Conservation (phyloP, 2,113 vertebrate genomes). For the Microcebus ravelobensis region DNA sequence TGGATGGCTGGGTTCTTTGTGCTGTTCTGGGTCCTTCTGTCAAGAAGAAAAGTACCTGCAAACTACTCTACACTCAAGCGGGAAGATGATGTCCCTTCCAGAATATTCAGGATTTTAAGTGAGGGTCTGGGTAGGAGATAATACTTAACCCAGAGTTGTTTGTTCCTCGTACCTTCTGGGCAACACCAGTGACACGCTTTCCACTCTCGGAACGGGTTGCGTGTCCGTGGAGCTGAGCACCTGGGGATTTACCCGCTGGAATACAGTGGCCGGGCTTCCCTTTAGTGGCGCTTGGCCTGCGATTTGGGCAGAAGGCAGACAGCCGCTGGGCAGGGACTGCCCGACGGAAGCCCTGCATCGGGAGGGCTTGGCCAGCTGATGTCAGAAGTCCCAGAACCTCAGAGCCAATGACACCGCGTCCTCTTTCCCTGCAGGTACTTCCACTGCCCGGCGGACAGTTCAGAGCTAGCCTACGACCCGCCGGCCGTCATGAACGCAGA, state of each 20-base stretch:
- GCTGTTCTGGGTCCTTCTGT: background rate
- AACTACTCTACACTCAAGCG: background rate
- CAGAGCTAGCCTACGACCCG: constrained; percentile 96
- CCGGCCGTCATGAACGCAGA: constrained; percentile 97
- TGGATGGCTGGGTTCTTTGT: background rate
- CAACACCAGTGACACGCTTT: accelerated
- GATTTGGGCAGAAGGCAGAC: background rate
- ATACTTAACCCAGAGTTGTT: background rate
- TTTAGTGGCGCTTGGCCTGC: background rate
- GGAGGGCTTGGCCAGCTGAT: background rate
- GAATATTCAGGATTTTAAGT: background rate
- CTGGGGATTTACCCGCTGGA: accelerated
- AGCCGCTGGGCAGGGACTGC: background rate
- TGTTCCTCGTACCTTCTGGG: background rate
- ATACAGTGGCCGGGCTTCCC: accelerated
- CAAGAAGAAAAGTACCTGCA: background rate
- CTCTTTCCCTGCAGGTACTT: constrained; percentile 92
- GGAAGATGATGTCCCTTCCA: background rate
- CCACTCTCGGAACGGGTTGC: background rate
- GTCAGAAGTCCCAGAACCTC: accelerated
- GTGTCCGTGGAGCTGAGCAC: background rate
- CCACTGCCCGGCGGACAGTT: constrained; percentile 96
- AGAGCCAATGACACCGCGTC: background rate
- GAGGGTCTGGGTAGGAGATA: background rate
- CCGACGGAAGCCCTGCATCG: accelerated